A percentile compares a stretch with the other conserved stretches of the same genome.
These are phyloP conservation scores for Trisateles emortualis DNA, from an alignment of 2,888 invertebrate genomes.

Conservation along the genomic window DNA sequence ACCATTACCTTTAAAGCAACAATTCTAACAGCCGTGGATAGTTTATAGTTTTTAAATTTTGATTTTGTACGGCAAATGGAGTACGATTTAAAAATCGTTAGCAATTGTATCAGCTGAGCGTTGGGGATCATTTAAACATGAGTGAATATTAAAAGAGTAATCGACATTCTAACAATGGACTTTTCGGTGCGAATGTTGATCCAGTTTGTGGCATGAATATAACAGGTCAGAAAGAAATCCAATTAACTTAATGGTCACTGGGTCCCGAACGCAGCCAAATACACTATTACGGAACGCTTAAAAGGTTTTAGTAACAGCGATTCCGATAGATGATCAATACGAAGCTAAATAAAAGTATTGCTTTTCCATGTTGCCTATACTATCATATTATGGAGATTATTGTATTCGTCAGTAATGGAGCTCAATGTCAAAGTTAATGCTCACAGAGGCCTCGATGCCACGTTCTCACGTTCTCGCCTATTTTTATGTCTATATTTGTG, in stretches of 20 bases:
- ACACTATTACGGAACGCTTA: constrained; percentile 54
- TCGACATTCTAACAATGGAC: constrained; percentile 43
- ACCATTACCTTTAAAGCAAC: too few relatives aligned
- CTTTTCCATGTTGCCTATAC: constrained; percentile 40
- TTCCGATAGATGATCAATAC: constrained; percentile 45
- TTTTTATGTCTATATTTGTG: neutral
- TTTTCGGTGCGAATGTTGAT: constrained; percentile 53
- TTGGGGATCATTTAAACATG: constrained; percentile 1
- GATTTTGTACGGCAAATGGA: neutral
- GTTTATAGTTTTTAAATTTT: neutral
- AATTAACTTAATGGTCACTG: constrained; percentile 61
- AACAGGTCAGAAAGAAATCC: constrained; percentile 56
- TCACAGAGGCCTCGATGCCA: neutral
- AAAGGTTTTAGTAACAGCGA: constrained; percentile 56
- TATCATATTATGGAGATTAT: constrained; percentile 22
- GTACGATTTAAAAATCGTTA: neutral
- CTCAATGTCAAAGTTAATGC: constrained; percentile 12
- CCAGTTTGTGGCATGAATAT: constrained; percentile 42
- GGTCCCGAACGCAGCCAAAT: constrained; percentile 50
- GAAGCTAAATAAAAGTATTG: constrained; percentile 41
- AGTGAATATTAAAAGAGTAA: constrained; percentile 4
- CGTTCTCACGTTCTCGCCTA: neutral
- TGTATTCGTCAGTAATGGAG: constrained; percentile 7
- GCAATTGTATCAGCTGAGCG: neutral
- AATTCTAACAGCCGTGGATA: too few relatives aligned